Base-by-base conservation (phyloP, 2,888 invertebrate species). In the Nasonovia ribisnigri region DNA sequence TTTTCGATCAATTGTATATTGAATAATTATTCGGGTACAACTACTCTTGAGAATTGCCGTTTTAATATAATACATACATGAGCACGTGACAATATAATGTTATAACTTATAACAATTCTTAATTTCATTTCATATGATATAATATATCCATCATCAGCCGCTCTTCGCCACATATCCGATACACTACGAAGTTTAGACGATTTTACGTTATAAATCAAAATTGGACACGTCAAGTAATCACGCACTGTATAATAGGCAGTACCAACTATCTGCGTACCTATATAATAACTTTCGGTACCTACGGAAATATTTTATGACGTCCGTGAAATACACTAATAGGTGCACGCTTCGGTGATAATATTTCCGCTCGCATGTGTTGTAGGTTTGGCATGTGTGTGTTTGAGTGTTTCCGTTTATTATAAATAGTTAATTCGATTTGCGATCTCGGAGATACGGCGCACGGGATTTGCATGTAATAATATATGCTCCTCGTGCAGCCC, bases 371-470 rank as follows among this genome's bases (percentile, higher is more conserved):
- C 24, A 26, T 57, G 42, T n/a, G 13, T 46, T 20, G 16, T 60
- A 29, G 13, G 8, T 57, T 29, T 2, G 46, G 16, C 54, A 26
- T 54, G 5, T 20, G 29, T 16, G 11, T 20, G 54, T 57, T 60
- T 29, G 29, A 16, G 11, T 20, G 54, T 57, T 60, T 29, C n/a
- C 89, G 67, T 90, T 77, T 67, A 67, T 89, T 89, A 46, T 89
- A 60, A 89, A 89, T 84, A 84, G 84, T 91, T 84, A 84, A 91
- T 84, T 84, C 42, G 42, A 54, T 84, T 84, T 84, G 16, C 0
- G 91, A 26, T 16, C 54, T 42, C 20, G 24, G 42, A 91, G 84
- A 57, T 43, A 43, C 29, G 26, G 88, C 42, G 43, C 29, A 36
- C 13, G 3, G 29, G 13, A 6, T 57, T 57, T 42, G 77, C 29